Percentiles rank a stretch among this genome's conserved stretches.
phyloP scores from a whole-genome alignment of 2,797 vertebrate genomes.

The Otolemur crassicaudatus region DNA sequence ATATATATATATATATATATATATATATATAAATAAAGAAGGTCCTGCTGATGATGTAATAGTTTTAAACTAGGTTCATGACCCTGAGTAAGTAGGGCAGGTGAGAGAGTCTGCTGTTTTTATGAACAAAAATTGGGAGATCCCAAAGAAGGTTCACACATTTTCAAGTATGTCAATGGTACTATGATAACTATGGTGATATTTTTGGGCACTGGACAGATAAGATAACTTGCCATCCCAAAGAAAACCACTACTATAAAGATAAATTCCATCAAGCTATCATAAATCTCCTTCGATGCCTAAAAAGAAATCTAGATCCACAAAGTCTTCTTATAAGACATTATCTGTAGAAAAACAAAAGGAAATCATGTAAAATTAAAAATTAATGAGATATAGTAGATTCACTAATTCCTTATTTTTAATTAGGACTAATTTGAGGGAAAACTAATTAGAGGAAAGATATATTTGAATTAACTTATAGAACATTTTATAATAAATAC shows the following conservation, averaged over 20 bases:
- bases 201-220: background rate
- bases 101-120: background rate
- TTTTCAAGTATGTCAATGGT: conserved; percentile 13
- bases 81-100: background rate
- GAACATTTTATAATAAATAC: background rate
- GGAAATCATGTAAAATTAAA: conserved; percentile 1
- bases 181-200: background rate
- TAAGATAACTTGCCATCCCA: background rate
- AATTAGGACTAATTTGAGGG: conserved; percentile 51
- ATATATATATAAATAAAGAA: background rate
- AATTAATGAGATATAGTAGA: conserved; percentile 7
- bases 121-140: background rate
- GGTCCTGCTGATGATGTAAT: background rate
- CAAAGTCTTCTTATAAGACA: conserved; percentile 15
- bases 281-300: background rate
- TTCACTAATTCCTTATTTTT: conserved; percentile 30
- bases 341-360: conserved; percentile 24
- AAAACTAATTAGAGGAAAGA: conserved; percentile 28
- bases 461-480: conserved; percentile 35
- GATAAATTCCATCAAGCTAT: background rate
- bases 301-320: background rate
- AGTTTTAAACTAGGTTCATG: background rate
- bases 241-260: conserved; percentile 39
- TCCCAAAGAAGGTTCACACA: background rate
- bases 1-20: background rate